These are phyloP conservation scores for Coregonus ussuriensis DNA, from an alignment of 2,797 vertebrate species.

Conservation along the genomic window DNA sequence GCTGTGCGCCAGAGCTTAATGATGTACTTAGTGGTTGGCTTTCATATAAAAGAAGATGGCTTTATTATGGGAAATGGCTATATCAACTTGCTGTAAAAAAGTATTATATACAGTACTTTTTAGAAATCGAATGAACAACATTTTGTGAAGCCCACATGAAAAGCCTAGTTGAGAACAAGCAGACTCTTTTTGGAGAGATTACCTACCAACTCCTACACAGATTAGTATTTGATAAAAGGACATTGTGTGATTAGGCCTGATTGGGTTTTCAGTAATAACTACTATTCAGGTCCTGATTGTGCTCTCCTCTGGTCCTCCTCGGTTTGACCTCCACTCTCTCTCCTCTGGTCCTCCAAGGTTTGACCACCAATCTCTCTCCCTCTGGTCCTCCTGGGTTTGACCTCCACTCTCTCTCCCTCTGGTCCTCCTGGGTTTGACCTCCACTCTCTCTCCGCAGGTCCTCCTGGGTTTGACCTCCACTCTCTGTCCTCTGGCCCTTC, in stretches of 20 bases:
- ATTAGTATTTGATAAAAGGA: slow-evolving; percentile 23
- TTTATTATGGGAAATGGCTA: slow-evolving; percentile 30
- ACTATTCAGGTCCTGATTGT: not conserved
- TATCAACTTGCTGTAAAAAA: not conserved
- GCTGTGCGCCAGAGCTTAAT: not conserved
- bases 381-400: too few relatives aligned
- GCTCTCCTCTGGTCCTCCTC: too few relatives aligned
- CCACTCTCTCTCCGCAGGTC: too few relatives aligned
- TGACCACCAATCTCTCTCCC: too few relatives aligned
- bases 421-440: too few relatives aligned
- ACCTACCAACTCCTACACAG: slow-evolving; percentile 6
- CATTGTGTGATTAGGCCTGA: slow-evolving; percentile 15
- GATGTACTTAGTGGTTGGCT: not conserved
- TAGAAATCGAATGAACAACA: not conserved
- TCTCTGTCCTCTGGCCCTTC: too few relatives aligned
- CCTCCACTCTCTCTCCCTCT: too few relatives aligned
- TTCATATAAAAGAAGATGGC: slow-evolving; percentile 50
- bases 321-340: too few relatives aligned
- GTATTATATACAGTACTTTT: not conserved
- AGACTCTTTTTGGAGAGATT: not conserved
- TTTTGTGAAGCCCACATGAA: not conserved
- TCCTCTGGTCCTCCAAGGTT: too few relatives aligned
- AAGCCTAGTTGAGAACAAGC: slow-evolving; percentile 12
- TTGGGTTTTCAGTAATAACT: slow-evolving; percentile 14
- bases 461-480: too few relatives aligned